Evolutionary conservation across 1,140 invertebrate species (phyloP).

Genomic region (Drosophila athabasca): DNA sequence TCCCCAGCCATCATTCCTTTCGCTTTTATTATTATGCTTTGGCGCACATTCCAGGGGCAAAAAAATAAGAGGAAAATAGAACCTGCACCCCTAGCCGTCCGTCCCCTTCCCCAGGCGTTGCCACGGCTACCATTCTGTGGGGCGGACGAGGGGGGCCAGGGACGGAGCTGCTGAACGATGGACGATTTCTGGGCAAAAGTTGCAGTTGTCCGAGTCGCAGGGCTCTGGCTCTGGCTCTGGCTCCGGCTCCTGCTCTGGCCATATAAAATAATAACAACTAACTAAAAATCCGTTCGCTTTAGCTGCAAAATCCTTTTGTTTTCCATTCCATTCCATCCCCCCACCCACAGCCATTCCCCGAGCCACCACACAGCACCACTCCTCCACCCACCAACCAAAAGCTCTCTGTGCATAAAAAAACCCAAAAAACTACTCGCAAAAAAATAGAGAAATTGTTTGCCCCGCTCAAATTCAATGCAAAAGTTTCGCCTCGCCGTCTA

Average conservation of each 20-base stretch:
- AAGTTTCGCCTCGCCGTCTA: constrained; percentile 73
- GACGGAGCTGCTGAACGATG: constrained; percentile 30
- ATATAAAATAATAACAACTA: constrained; percentile 82
- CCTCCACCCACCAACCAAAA: background rate
- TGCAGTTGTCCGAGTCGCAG: constrained; percentile 69
- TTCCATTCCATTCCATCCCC: constrained; percentile 25
- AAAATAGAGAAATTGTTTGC: constrained; percentile 74
- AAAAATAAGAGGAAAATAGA: constrained; percentile 58
- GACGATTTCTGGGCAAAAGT: constrained; percentile 63
- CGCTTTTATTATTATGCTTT: constrained; percentile 82
- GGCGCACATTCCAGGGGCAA: constrained; percentile 70
- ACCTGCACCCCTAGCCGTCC: constrained; percentile 37
- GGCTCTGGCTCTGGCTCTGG: constrained; percentile 35
- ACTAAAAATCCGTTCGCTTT: constrained; percentile 81
- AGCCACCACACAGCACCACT: background rate
- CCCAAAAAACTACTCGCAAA: constrained; percentile 62
- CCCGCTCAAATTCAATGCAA: constrained; percentile 80
- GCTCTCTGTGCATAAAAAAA: constrained; percentile 21
- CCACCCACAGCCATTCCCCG: background rate
- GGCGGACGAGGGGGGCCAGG: background rate
- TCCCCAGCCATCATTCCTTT: constrained; percentile 35
- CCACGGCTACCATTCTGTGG: constrained; percentile 45
- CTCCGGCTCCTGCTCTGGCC: constrained; percentile 35
- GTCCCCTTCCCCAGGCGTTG: constrained; percentile 26
- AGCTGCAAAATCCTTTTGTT: constrained; percentile 81